These are phyloP conservation scores for Agrochola lota DNA, from an alignment of 2,888 invertebrate genomes.

Conservation along the genomic window DNA sequence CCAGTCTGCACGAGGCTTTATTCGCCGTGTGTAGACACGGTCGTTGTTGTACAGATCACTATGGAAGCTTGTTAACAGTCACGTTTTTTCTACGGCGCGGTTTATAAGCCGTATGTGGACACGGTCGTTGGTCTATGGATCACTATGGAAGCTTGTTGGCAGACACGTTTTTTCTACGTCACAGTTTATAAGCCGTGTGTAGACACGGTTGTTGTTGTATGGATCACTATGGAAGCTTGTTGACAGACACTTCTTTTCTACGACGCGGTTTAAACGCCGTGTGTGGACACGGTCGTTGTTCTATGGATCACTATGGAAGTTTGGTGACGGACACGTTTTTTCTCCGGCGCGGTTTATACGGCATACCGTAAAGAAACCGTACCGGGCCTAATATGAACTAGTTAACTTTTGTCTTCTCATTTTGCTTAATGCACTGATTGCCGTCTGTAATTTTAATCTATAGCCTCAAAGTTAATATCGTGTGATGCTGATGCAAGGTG, in stretches of 20 bases:
- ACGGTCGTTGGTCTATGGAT: no score
- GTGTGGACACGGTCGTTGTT: no score
- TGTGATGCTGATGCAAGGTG: background rate
- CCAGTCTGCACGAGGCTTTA: no score
- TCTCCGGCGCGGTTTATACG: background rate
- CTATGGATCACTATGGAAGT: background rate
- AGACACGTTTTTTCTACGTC: background rate
- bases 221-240: background rate
- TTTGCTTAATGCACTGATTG: constrained; percentile 1
- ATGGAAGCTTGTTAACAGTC: background rate
- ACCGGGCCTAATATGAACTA: constrained; percentile 15
- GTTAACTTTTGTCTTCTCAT: constrained; percentile 23
- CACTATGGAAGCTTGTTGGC: background rate
- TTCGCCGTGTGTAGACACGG: no score
- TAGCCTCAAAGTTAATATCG: background rate
- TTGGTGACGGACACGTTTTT: background rate
- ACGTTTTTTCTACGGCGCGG: background rate
- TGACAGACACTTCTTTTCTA: background rate
- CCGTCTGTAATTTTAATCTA: background rate
- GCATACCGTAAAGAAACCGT: background rate
- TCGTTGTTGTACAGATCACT: no score
- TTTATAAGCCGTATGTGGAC: no score
- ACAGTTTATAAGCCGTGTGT: background rate
- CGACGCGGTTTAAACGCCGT: background rate
- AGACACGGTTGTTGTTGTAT: no score